Conservation (phyloP, 2,797 vertebrate species). For the Notolabrus celidotus region DNA sequence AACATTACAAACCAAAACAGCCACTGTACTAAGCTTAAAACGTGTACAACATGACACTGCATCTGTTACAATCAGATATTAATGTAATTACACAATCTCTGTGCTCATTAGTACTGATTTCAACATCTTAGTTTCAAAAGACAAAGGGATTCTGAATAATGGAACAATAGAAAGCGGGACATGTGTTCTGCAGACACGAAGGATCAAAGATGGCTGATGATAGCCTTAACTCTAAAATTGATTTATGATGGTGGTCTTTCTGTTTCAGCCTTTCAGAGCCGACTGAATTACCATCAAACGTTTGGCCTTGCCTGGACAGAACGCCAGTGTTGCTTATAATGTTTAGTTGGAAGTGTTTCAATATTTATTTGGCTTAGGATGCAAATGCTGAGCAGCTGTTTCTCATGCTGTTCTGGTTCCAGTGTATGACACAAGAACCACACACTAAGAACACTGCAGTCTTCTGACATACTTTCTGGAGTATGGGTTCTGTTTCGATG, state of each 20-base stretch:
- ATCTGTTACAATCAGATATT: conserved; percentile 12
- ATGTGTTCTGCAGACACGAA: conserved; percentile 66
- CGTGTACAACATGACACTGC: conserved; percentile 27
- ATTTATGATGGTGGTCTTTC: conserved; percentile 62
- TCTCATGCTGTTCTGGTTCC: conserved; percentile 50
- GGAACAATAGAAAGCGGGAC: conserved; percentile 43
- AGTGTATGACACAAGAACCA: conserved; percentile 45
- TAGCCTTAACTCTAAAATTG: conserved; percentile 41
- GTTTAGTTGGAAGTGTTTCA: conserved; percentile 48
- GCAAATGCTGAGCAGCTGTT: conserved; percentile 78
- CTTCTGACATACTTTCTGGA: conserved; percentile 10
- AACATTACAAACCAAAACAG: too few relatives aligned
- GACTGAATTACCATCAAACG: conserved; percentile 59
- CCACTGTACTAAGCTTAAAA: neutral
- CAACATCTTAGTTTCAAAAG: conserved; percentile 30
- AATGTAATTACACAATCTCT: neutral
- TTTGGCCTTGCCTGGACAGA: conserved; percentile 23
- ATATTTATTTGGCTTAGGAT: conserved; percentile 67
- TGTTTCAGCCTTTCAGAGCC: conserved; percentile 55
- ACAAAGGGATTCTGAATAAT: conserved; percentile 26
- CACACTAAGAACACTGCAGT: conserved; percentile 1
- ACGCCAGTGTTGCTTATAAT: conserved; percentile 37
- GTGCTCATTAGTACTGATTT: conserved; percentile 26
- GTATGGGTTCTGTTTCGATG: conserved; percentile 10
- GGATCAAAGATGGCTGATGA: conserved; percentile 68